Conservation (phyloP, 2,888 invertebrate species). For the Callinectes sapidus region DNA sequence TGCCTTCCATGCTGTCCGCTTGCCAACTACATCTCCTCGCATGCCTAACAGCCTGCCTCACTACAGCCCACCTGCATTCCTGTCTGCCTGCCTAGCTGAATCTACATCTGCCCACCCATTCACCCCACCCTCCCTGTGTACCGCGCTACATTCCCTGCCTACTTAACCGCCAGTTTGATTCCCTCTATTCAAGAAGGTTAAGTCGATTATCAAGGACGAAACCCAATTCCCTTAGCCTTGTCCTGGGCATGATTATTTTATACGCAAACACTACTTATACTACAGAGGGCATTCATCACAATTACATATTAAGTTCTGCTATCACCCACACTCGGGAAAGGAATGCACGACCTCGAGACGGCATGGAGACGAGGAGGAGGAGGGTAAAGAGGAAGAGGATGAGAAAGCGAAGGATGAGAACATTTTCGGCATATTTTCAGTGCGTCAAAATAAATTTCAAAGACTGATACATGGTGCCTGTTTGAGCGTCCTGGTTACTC, state of each 20-base stretch:
- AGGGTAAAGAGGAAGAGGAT: neutral
- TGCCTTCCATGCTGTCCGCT: neutral
- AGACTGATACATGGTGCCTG: neutral
- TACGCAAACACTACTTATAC: neutral
- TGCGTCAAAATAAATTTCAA: neutral
- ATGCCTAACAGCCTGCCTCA: neutral
- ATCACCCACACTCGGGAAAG: neutral
- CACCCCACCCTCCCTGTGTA: neutral
- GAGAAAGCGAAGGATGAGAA: neutral
- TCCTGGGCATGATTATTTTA: neutral
- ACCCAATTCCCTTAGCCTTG: conserved; percentile 1
- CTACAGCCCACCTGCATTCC: neutral
- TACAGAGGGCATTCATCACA: neutral
- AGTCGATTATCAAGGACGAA: neutral
- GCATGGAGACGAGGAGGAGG: neutral
- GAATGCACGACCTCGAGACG: neutral
- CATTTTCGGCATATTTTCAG: neutral
- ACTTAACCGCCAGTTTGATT: neutral
- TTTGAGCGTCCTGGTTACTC: neutral
- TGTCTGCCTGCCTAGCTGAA: neutral
- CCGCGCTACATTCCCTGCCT: neutral
- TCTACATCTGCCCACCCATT: neutral
- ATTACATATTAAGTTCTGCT: conserved; percentile 5
- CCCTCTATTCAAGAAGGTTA: neutral
- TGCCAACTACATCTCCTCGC: neutral